Percentiles rank a stretch among this genome's conserved stretches.
Evolutionary conservation across 2,797 vertebrate genomes (phyloP).

Genomic region (Merluccius polli): DNA sequence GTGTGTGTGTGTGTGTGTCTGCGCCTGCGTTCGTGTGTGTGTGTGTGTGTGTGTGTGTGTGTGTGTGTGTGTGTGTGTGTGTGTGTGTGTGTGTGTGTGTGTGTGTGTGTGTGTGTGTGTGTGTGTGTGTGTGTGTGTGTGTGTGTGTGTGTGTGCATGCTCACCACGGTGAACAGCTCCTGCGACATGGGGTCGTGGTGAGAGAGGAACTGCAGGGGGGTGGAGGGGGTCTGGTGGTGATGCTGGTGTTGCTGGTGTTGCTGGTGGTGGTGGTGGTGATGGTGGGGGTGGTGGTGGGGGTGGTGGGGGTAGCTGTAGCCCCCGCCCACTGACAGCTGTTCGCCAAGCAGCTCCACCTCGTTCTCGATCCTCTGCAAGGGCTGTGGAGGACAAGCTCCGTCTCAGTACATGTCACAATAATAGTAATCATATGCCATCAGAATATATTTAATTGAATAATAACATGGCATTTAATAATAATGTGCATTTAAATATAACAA

Average conservation of each 20-base stretch:
- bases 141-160: constrained; percentile 29
- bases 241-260: constrained; percentile 34
- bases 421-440: neutral
- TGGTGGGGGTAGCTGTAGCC: constrained; percentile 90
- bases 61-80: neutral
- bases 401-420: neutral
- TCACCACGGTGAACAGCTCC: constrained; percentile 93
- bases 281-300: constrained; percentile 71
- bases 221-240: constrained; percentile 76
- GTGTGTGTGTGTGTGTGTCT: neutral
- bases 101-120: no score
- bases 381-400: constrained; percentile 53
- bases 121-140: neutral
- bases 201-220: constrained; percentile 90
- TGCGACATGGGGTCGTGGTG: constrained; percentile 92
- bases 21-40: neutral
- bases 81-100: neutral
- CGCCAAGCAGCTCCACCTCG: constrained; percentile 91
- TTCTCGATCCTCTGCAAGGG: constrained; percentile 97
- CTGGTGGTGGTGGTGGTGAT: constrained; percentile 87
- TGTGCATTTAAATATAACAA: no score
- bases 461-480: neutral
- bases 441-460: neutral
- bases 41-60: neutral
- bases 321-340: constrained; percentile 90